A percentile compares a stretch with the other conserved stretches of the same genome.
Conservation (phyloP, 2,113 vertebrate species). For the Conger conger region DNA sequence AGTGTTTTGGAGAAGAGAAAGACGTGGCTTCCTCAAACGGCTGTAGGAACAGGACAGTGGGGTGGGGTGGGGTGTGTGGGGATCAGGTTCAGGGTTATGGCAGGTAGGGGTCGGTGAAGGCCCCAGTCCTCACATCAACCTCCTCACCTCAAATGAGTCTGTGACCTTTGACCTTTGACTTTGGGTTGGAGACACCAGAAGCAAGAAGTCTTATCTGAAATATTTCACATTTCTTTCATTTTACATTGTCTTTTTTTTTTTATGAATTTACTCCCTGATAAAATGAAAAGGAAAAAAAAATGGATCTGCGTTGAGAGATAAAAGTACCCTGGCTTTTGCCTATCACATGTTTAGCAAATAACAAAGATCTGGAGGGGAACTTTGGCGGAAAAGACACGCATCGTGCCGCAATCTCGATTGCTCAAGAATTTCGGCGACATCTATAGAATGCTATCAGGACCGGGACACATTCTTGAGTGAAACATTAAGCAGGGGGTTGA, state of each 20-base stretch:
- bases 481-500: background rate
- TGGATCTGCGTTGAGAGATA: no score
- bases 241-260: background rate
- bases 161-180: background rate
- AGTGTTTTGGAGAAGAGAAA: background rate
- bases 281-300: background rate
- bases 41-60: background rate
- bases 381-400: background rate
- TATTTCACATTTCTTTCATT: background rate
- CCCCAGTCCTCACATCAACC: background rate
- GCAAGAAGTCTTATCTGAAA: background rate
- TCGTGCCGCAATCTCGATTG: background rate
- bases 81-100: no score
- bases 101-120: background rate
- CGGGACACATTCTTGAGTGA: background rate
- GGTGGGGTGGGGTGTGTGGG: no score
- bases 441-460: background rate
- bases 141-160: background rate
- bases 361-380: background rate
- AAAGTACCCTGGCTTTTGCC: no score
- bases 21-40: background rate
- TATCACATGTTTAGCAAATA: no score
- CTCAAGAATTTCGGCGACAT: background rate
- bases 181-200: background rate
- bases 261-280: no score